A percentile compares a stretch with the other conserved stretches of the same genome.
Evolutionary conservation across 1,140 invertebrate genomes (phyloP).

Genomic region (Phocides pigmalion): DNA sequence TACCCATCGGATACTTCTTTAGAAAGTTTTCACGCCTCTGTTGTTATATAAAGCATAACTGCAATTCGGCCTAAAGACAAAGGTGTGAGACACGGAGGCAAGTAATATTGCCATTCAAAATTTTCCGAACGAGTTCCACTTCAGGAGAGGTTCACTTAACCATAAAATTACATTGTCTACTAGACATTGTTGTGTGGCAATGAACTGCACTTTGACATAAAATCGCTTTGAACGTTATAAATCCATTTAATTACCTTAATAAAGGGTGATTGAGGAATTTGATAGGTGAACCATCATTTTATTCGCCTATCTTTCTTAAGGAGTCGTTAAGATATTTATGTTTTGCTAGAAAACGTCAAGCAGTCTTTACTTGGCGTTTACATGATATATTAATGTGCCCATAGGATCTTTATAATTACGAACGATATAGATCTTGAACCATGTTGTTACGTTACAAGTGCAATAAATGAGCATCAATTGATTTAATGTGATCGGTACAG

Average conservation of each 20-base stretch:
- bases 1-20: conserved; percentile 33
- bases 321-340: conserved; percentile 64
- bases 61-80: conserved; percentile 73
- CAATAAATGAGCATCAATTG: no score
- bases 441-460: no score
- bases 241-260: conserved; percentile 82
- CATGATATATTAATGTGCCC: conserved; percentile 25
- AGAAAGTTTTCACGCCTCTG: conserved; percentile 73
- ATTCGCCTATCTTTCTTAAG: conserved; percentile 66
- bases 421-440: neutral
- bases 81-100: conserved; percentile 59
- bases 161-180: conserved; percentile 83
- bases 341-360: conserved; percentile 50
- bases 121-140: conserved; percentile 79
- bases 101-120: conserved; percentile 79
- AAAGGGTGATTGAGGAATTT: conserved; percentile 77
- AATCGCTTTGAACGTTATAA: conserved; percentile 79
- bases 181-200: conserved; percentile 79
- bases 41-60: conserved; percentile 81
- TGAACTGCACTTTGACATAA: conserved; percentile 84
- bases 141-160: conserved; percentile 75
- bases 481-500: no score
- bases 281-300: conserved; percentile 76
- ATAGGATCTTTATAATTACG: neutral
- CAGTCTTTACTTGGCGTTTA: neutral